phyloP scores from a whole-genome alignment of 2,113 vertebrate genomes.

The Hemichromis elongatus region DNA sequence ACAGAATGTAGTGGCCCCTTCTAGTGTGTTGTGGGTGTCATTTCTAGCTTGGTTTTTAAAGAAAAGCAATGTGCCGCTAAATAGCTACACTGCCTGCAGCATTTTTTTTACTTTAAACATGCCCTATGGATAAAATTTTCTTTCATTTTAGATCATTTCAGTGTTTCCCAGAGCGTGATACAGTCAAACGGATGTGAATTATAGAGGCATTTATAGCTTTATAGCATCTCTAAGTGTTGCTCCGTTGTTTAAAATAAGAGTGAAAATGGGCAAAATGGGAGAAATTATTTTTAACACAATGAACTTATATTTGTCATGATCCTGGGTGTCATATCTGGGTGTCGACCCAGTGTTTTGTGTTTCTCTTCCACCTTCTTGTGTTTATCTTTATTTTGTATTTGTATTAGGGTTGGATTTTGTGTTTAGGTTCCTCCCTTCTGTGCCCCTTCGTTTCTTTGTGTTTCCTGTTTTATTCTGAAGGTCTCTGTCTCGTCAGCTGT shows the following conservation, averaged over 20 bases:
- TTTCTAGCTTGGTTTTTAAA: neutral
- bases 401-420: no score
- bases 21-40: conserved; percentile 9
- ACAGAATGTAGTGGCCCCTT: conserved; percentile 22
- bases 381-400: no score
- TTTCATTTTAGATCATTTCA: neutral
- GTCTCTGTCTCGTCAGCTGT: no score
- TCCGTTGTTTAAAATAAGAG: neutral
- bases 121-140: neutral
- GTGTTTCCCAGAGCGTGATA: neutral
- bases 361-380: no score
- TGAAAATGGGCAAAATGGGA: neutral
- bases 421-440: no score
- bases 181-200: neutral
- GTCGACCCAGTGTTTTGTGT: no score
- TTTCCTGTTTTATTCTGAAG: no score
- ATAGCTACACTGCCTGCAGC: neutral
- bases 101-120: neutral
- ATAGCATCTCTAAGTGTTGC: neutral
- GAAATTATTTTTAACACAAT: neutral
- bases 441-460: no score
- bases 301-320: neutral
- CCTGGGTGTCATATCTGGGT: no score
- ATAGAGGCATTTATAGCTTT: neutral
- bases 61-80: neutral